Evolutionary conservation across 2,888 invertebrate species (phyloP).

Genomic region (Cephus rjabovi): DNA sequence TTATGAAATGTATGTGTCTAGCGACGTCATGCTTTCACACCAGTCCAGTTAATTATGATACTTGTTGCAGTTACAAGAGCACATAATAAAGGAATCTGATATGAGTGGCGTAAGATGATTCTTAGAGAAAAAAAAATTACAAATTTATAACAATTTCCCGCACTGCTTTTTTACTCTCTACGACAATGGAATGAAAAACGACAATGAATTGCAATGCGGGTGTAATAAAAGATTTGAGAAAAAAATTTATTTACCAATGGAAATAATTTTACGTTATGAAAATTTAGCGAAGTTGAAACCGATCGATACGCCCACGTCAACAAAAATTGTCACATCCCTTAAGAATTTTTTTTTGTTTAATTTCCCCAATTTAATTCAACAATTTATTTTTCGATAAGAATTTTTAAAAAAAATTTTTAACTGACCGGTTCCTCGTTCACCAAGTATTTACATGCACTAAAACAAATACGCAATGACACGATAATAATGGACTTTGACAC

Average conservation of each 20-base stretch:
- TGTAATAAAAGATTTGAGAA: neutral
- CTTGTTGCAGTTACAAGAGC: constrained; percentile 44
- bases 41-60: constrained; percentile 32
- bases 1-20: neutral
- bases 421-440: neutral
- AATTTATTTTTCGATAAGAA: neutral
- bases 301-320: neutral
- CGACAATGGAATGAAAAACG: neutral
- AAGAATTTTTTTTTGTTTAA: neutral
- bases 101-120: neutral
- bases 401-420: neutral
- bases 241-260: neutral
- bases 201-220: neutral
- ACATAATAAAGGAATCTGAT: constrained; percentile 22
- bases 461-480: neutral
- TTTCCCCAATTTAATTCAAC: neutral
- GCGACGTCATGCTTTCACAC: constrained; percentile 28
- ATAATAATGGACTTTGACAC: neutral
- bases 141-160: neutral
- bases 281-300: neutral
- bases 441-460: neutral
- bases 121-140: neutral
- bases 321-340: neutral
- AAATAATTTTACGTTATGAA: neutral
- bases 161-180: neutral